Evolutionary conservation across 1,140 invertebrate genomes (phyloP).

Genomic region (Cydia fagiglandana): DNA sequence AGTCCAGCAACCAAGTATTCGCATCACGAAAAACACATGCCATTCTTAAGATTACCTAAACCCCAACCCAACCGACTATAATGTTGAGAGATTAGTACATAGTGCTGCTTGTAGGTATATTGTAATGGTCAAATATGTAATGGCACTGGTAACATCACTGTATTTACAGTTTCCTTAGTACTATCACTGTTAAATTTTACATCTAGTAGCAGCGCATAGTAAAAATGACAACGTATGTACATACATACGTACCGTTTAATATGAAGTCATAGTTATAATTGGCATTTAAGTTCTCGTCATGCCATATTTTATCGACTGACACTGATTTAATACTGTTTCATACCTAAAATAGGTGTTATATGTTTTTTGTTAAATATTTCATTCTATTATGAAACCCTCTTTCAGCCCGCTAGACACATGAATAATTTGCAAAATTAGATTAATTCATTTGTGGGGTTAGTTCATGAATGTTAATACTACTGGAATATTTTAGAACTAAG

Average conservation of each 20-base stretch:
- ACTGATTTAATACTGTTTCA: not conserved
- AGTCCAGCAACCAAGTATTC: not conserved
- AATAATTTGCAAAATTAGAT: not conserved
- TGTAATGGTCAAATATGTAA: no score
- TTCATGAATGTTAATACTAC: not conserved
- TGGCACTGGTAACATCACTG: no score
- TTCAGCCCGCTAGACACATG: not conserved
- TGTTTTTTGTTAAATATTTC: not conserved
- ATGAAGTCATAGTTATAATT: not conserved
- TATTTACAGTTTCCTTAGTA: no score
- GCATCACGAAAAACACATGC: not conserved
- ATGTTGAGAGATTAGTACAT: no score
- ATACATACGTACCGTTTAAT: no score
- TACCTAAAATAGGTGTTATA: not conserved
- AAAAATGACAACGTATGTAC: no score
- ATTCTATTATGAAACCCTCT: not conserved
- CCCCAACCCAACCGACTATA: no score
- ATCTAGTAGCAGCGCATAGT: no score
- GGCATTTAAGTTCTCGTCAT: not conserved
- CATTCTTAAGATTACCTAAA: no score
- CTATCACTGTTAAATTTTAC: no score
- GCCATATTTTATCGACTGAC: constrained; percentile 10
- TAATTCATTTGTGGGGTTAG: not conserved
- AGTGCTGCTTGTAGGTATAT: no score
- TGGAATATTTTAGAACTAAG: not conserved